These are phyloP conservation scores for Corvus moneduloides DNA, from an alignment of 2,113 vertebrate species.

Conservation along the genomic window DNA sequence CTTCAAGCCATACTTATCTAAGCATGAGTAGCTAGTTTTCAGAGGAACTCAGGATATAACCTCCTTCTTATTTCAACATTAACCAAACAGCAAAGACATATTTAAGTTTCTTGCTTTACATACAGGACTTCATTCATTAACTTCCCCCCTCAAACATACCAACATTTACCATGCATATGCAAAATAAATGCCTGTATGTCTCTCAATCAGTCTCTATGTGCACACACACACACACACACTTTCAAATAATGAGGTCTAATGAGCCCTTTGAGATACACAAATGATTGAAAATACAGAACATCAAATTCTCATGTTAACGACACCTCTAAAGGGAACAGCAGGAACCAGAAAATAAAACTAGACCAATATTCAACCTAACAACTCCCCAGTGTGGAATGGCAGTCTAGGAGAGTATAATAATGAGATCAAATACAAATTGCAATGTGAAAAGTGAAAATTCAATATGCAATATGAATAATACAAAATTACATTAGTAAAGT, in stretches of 20 bases:
- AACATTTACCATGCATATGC: background rate
- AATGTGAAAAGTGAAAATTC: constrained; percentile 56
- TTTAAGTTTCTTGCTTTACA: background rate
- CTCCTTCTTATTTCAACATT: background rate
- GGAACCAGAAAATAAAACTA: constrained; percentile 53
- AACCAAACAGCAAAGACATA: background rate
- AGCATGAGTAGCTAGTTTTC: background rate
- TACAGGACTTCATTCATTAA: background rate
- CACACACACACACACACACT: background rate
- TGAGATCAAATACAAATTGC: constrained; percentile 37
- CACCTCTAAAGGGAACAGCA: constrained; percentile 1
- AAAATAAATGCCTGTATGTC: background rate
- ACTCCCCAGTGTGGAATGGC: background rate
- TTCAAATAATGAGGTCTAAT: constrained; percentile 5
- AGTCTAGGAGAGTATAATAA: constrained; percentile 38
- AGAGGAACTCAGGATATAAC: background rate
- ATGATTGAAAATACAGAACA: constrained; percentile 41
- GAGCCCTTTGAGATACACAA: background rate
- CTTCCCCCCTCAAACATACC: background rate
- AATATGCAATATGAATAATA: constrained; percentile 49
- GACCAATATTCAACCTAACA: constrained; percentile 47
- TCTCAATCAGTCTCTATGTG: background rate
- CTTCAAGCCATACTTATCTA: background rate
- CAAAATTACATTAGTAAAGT: constrained; percentile 25
- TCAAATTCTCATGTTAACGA: constrained; percentile 19